Base-by-base conservation (phyloP, 2,888 invertebrate genomes). In the Julus scandinavius region DNA sequence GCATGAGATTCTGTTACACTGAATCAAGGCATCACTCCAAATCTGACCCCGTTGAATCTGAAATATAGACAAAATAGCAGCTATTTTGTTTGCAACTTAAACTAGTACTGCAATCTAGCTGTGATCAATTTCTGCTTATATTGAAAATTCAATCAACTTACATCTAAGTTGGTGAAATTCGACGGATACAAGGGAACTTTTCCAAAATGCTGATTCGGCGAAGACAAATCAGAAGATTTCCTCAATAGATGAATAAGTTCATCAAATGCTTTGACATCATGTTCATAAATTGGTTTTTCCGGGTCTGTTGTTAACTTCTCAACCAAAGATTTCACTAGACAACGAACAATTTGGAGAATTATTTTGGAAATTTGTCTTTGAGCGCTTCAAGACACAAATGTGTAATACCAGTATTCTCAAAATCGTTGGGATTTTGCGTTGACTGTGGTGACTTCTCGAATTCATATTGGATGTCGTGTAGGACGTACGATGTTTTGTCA, bases 1-100 rank as follows among this genome's bases (percentile, higher is more conserved):
- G 6, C 87, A 87, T 29, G 80, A 45, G 3, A 41, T 13, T 6
- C 58, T 45, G 50, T 83, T 83, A 29, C 87, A 87, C n/a, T 84
- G 20, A 45, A 87, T 49, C 49, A 87, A 49, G 20, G 87, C 87
- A 84, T 87, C 80, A 9, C 45, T 83, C 80, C 80, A 87, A 1
- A 87, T 87, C 17, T 63, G 87, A 40, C 40, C 63, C 3, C 20
- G 50, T 41, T 87, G 63, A 20, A 63, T 63, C 63, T 63, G 58
- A 13, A 13, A 58, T 58, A 17, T 17, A 29, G 29, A 29, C 29
- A 29, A 29, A 29, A 29, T 29, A 29, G 29, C 29, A 29, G 1
- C 29, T 29, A 29, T 29, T 1, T 29, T 29, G 29, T 29, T 29
- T 29, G 29, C 29, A 29, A 29, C 29, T 29, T 29, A 29, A 29